Conservation (phyloP, 1,140 invertebrate species). For the Ips typographus region DNA sequence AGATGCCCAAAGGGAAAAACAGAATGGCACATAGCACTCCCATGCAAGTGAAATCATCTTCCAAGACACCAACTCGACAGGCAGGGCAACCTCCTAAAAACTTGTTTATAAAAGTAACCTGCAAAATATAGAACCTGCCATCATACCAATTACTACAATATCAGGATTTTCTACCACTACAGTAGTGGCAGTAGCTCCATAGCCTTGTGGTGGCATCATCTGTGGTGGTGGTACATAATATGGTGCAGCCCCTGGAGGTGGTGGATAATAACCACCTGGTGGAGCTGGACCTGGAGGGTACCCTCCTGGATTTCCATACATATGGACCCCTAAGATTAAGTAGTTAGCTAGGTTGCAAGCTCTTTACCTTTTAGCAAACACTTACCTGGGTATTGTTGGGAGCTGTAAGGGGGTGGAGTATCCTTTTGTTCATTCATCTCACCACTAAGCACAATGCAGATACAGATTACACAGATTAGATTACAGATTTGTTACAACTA, state of each 20-base stretch:
- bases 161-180: slow-evolving; percentile 16
- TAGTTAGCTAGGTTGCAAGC: too few relatives aligned
- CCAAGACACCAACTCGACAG: slow-evolving; percentile 78
- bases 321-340: too few relatives aligned
- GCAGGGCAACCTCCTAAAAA: slow-evolving; percentile 79
- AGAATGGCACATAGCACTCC: slow-evolving; percentile 82
- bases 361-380: too few relatives aligned
- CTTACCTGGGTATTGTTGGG: too few relatives aligned
- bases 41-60: slow-evolving; percentile 81
- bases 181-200: slow-evolving; percentile 23
- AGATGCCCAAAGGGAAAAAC: slow-evolving; percentile 81
- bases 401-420: too few relatives aligned
- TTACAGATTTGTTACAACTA: too few relatives aligned
- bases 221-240: neutral
- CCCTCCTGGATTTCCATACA: neutral
- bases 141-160: slow-evolving; percentile 19
- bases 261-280: neutral
- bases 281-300: neutral
- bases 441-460: too few relatives aligned
- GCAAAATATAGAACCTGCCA: neutral
- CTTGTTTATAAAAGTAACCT: neutral
- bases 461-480: too few relatives aligned
- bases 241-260: neutral
- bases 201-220: neutral
- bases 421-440: neutral